phyloP scores from a whole-genome alignment of 2,888 invertebrate genomes.

The Fissipunctia ypsillon region DNA sequence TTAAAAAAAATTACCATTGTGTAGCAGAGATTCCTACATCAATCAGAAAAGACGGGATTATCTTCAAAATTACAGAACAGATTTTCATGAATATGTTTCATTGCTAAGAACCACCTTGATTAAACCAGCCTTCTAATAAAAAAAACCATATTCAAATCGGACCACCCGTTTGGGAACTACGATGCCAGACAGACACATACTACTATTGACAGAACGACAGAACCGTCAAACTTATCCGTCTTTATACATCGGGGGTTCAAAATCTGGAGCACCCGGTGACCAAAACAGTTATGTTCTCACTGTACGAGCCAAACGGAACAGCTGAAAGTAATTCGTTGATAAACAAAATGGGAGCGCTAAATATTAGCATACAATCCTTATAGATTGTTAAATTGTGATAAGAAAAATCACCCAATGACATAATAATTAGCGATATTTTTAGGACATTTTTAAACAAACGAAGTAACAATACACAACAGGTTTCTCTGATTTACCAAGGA shows the following conservation, averaged over 20 bases:
- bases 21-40: too few relatives aligned
- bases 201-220: background rate
- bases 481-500: background rate
- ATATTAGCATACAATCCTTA: background rate
- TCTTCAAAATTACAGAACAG: too few relatives aligned
- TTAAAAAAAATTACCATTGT: too few relatives aligned
- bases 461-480: background rate
- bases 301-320: background rate
- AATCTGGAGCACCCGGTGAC: background rate
- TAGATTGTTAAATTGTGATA: background rate
- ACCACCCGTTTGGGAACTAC: background rate
- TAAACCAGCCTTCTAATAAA: background rate
- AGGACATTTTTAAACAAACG: background rate
- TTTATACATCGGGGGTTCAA: background rate
- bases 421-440: background rate
- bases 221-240: background rate
- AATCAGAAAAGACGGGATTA: too few relatives aligned
- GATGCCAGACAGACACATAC: background rate
- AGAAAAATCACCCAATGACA: background rate
- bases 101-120: background rate
- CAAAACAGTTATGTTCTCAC: background rate
- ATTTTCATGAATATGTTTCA: too few relatives aligned
- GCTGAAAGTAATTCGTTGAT: background rate
- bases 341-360: background rate
- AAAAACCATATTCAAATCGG: background rate